Conservation (phyloP, 2,888 invertebrate genomes). For the Parnassius glacialis region DNA sequence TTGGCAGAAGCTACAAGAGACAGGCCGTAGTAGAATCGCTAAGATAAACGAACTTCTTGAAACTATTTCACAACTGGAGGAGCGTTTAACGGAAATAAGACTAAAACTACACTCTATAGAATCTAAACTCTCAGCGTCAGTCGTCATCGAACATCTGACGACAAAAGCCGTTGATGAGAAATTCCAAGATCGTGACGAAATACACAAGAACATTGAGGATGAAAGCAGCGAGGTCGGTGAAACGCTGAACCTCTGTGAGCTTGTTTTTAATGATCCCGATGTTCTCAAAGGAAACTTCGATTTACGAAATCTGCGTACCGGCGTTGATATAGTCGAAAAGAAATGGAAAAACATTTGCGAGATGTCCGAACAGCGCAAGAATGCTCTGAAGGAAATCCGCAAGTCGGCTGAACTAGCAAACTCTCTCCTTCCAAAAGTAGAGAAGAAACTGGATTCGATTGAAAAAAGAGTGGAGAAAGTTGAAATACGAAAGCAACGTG, state of each 20-base stretch:
- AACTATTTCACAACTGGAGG: constrained; percentile 86
- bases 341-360: constrained; percentile 90
- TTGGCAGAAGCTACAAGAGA: constrained; percentile 84
- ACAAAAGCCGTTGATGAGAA: constrained; percentile 85
- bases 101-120: constrained; percentile 88
- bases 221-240: constrained; percentile 90
- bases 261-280: constrained; percentile 87
- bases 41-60: constrained; percentile 87
- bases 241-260: constrained; percentile 88
- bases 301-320: constrained; percentile 83
- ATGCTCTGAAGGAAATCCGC: constrained; percentile 61
- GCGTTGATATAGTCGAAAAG: constrained; percentile 86
- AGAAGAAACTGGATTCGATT: constrained; percentile 80
- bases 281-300: constrained; percentile 86
- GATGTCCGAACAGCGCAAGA: constrained; percentile 84
- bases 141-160: constrained; percentile 84
- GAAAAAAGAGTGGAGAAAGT: constrained; percentile 81
- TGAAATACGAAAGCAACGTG: constrained; percentile 66
- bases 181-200: constrained; percentile 85
- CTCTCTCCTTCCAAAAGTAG: constrained; percentile 83
- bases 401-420: constrained; percentile 85
- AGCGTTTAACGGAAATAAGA: constrained; percentile 86
- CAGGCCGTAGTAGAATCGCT: constrained; percentile 84
- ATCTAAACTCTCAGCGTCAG: constrained; percentile 83
- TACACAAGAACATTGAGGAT: constrained; percentile 87